phyloP scores from a whole-genome alignment of 2,888 invertebrate genomes.

The Sepioteuthis lessoniana region DNA sequence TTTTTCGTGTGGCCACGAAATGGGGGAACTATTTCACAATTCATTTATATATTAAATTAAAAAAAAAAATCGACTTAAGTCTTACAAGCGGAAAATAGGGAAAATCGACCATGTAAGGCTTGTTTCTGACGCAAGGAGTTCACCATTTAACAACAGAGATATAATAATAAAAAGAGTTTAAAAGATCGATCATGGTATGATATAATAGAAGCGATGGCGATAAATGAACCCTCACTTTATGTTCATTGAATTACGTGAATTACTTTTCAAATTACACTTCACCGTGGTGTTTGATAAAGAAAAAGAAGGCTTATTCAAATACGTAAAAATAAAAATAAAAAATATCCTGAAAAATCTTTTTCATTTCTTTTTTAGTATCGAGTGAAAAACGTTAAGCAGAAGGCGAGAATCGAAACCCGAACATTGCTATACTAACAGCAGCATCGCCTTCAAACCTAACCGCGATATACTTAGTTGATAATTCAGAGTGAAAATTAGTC shows the following conservation, averaged over 20 bases:
- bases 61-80: background rate
- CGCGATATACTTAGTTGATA: no score
- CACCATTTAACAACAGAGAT: background rate
- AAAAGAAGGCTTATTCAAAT: background rate
- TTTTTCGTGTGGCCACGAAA: constrained; percentile 24
- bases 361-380: background rate
- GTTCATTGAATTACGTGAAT: background rate
- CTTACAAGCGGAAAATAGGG: background rate
- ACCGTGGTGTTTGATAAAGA: background rate
- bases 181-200: background rate
- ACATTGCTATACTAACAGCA: background rate
- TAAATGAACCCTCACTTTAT: background rate
- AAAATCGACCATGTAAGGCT: background rate
- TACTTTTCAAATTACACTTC: background rate
- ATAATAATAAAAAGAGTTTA: background rate
- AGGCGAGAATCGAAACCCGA: background rate
- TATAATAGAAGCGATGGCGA: background rate
- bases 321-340: background rate
- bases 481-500: no score
- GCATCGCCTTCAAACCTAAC: no score
- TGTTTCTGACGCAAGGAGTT: background rate
- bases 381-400: background rate
- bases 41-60: no score
- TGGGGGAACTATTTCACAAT: background rate
- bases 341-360: background rate